Evolutionary conservation across 2,888 invertebrate species (phyloP).

Genomic region (Litoditis marina): DNA sequence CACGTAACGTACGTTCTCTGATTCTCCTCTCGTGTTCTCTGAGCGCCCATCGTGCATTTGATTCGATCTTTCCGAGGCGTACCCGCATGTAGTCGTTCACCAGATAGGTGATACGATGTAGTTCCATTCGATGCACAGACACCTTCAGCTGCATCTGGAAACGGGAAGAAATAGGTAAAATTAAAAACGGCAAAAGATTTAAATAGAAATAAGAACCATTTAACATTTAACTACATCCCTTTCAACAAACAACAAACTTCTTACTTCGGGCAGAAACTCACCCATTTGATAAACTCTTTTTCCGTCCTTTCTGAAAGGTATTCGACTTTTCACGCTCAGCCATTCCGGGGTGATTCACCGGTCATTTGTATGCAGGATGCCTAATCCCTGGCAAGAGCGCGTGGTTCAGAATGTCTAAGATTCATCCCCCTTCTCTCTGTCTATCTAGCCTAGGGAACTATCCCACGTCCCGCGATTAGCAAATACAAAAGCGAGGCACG

Average conservation of each 20-base stretch:
- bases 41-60: constrained; percentile 34
- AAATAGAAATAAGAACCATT: not conserved
- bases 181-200: not conserved
- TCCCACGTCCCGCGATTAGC: not conserved
- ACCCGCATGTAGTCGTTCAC: constrained; percentile 47
- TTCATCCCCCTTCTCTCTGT: too few species aligned
- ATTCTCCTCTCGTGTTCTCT: constrained; percentile 31
- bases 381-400: too few species aligned
- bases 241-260: not conserved
- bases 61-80: constrained; percentile 47
- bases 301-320: too few species aligned
- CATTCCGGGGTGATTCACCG: too few species aligned
- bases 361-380: too few species aligned
- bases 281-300: too few species aligned
- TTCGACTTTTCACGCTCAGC: too few species aligned
- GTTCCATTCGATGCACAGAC: constrained; percentile 44
- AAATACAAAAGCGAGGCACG: not conserved
- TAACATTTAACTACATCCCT: not conserved
- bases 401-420: too few species aligned
- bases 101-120: constrained; percentile 45
- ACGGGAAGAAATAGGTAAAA: not conserved
- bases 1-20: constrained; percentile 15
- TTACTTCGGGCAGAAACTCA: too few species aligned
- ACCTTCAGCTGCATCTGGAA: constrained; percentile 26
- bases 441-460: too few species aligned